These are phyloP conservation scores for Lemur catta DNA, from an alignment of 2,797 vertebrate species.

Conservation along the genomic window DNA sequence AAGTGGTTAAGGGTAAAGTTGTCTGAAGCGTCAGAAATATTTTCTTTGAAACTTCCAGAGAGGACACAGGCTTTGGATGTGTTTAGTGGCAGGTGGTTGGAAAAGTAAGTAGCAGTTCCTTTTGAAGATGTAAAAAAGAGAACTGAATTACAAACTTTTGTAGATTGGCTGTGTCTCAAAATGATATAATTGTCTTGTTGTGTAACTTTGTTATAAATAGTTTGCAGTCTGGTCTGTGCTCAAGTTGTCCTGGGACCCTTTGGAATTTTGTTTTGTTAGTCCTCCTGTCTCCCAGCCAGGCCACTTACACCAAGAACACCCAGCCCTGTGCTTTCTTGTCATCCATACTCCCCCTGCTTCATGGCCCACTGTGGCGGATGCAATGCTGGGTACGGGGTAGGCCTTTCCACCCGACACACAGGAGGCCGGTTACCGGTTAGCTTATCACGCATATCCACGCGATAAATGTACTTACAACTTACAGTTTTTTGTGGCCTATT, in stretches of 20 bases:
- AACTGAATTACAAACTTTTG: background rate
- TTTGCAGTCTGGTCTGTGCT: background rate
- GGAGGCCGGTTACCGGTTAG: background rate
- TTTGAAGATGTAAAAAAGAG: background rate
- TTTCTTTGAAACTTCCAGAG: background rate
- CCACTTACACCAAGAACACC: background rate
- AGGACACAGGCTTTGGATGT: background rate
- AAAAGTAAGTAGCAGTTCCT: background rate
- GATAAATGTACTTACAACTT: background rate
- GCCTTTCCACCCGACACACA: background rate
- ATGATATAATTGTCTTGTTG: background rate
- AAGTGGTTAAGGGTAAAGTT: background rate
- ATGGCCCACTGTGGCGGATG: fast-evolving
- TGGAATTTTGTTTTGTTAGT: background rate
- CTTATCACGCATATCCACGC: background rate
- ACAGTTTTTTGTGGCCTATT: background rate
- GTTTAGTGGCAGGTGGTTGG: background rate
- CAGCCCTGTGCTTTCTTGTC: background rate
- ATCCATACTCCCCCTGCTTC: too few relatives aligned
- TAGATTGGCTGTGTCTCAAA: background rate
- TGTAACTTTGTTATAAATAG: background rate
- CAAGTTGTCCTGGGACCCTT: background rate
- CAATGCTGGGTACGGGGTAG: fast-evolving
- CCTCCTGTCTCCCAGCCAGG: background rate
- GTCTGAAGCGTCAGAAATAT: background rate